Evolutionary conservation across 2,797 vertebrate genomes (phyloP).

Genomic region (Mareca strepera): DNA sequence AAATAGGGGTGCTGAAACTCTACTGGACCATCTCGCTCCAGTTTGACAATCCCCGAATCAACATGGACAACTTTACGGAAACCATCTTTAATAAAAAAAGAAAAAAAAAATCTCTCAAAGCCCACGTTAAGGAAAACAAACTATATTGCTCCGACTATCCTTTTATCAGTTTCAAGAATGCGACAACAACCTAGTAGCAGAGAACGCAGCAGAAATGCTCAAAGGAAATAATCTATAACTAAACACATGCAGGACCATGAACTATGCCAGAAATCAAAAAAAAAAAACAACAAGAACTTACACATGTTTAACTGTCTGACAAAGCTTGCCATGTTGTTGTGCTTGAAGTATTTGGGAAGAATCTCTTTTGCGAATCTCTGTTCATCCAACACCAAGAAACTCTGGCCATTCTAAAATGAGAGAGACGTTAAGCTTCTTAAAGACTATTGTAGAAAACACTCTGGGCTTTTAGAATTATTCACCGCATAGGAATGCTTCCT

Average conservation of each 20-base stretch:
- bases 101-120: not conserved
- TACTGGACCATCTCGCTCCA: slow-evolving; percentile 91
- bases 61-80: slow-evolving; percentile 97
- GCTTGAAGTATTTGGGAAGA: slow-evolving; percentile 98
- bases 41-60: slow-evolving; percentile 92
- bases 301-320: slow-evolving; percentile 98
- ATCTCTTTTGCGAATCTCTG: slow-evolving; percentile 96
- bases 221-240: not conserved
- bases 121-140: not conserved
- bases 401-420: slow-evolving; percentile 90
- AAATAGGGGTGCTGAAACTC: slow-evolving; percentile 96
- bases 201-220: not conserved
- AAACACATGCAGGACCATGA: not conserved
- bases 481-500: slow-evolving; percentile 45
- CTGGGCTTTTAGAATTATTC: slow-evolving; percentile 30
- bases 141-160: not conserved
- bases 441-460: not conserved
- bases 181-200: not conserved
- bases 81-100: slow-evolving; percentile 83
- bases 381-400: slow-evolving; percentile 95
- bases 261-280: not conserved
- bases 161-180: not conserved
- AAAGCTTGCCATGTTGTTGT: slow-evolving; percentile 99
- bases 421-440: slow-evolving; percentile 31
- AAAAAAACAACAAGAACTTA: slow-evolving; percentile 74